Base-by-base conservation (phyloP, 2,113 vertebrate species). In the Piaya cayana region DNA sequence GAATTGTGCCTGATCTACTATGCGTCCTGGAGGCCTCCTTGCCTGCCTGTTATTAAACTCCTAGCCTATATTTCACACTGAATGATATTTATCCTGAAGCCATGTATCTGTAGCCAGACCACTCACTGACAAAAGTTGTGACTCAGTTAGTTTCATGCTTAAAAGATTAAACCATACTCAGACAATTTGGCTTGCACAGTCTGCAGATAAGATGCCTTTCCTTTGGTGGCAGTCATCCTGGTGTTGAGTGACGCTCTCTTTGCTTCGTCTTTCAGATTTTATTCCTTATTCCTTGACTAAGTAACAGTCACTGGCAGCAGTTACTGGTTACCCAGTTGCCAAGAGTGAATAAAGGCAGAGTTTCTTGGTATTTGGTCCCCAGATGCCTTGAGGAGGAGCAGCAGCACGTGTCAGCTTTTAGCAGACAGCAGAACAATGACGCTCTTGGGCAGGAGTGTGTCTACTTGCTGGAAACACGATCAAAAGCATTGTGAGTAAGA, bases 251-350 rank as follows among this genome's bases (percentile, higher is more conserved):
- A 81, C 36, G 30, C 23, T 3, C 43, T 39, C 7, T 3, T 5
- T 65, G 45, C 71, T 80, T 56, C 36, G 71, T 59, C 72, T 71
- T 55, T 90, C 49, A 49, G 62, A 70, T 78, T 92, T 92, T 84
- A 62, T 25, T 89, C 22, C 32, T 80, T 63, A 42, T 78, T 82
- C 70, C 52, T 85, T 1, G 3, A 37, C 27, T 76, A 79, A 86
- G 19, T 22, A 72, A 72, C 12, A 58, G 53, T 56, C 69, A 45
- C 58, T 55, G 62, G 34, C 55, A 85, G 62, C 45, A 39, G 39
- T 39, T 39, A 39, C 39, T 39, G 39, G 39, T 39, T 39, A 82
- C 18, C 4, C 60, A 27, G 58, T 30, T 90, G 58, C 50, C 78
- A 82, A 86, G 78, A 74, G 50, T 1, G 5, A 36, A 67, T 50